A percentile compares a stretch with the other conserved stretches of the same genome.
These are phyloP conservation scores for Parotia lawesii DNA, from an alignment of 2,113 vertebrate species.

Conservation along the genomic window DNA sequence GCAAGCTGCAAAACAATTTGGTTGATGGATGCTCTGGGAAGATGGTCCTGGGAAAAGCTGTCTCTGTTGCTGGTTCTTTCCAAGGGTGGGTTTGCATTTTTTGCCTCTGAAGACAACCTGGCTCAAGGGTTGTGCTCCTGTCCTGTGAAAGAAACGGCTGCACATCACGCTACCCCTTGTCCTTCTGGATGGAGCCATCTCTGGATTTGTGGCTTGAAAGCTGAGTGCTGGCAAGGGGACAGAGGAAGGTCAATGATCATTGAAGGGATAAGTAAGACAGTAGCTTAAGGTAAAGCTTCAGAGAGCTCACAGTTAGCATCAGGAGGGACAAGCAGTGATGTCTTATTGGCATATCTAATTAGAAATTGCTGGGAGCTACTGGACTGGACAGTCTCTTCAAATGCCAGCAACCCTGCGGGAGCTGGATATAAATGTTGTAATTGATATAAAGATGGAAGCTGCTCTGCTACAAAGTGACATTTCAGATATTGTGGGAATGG, in stretches of 20 bases:
- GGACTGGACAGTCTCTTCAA: constrained; percentile 25
- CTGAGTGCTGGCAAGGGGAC: not conserved
- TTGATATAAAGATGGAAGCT: constrained; percentile 17
- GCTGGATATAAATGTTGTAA: constrained; percentile 37
- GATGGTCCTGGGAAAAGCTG: not conserved
- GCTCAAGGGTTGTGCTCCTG: not conserved
- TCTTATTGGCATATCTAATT: constrained; percentile 47
- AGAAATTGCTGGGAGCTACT: constrained; percentile 40
- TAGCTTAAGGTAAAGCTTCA: constrained; percentile 14
- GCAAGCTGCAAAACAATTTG: not conserved
- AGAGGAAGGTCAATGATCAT: not conserved
- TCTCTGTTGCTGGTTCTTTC: not conserved
- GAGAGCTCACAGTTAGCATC: not conserved
- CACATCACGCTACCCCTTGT: not conserved
- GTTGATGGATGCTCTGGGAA: not conserved
- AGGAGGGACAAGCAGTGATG: not conserved
- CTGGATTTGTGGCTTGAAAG: not conserved
- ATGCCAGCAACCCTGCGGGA: not conserved
- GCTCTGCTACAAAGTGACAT: constrained; percentile 28
- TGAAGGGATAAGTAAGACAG: constrained; percentile 10
- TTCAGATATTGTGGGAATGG: constrained; percentile 21
- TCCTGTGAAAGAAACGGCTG: not conserved
- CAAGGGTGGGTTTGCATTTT: not conserved
- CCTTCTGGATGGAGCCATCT: not conserved
- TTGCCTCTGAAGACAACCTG: not conserved